Evolutionary conservation across 2,888 invertebrate genomes (phyloP).

Genomic region (Myopa testacea): DNA sequence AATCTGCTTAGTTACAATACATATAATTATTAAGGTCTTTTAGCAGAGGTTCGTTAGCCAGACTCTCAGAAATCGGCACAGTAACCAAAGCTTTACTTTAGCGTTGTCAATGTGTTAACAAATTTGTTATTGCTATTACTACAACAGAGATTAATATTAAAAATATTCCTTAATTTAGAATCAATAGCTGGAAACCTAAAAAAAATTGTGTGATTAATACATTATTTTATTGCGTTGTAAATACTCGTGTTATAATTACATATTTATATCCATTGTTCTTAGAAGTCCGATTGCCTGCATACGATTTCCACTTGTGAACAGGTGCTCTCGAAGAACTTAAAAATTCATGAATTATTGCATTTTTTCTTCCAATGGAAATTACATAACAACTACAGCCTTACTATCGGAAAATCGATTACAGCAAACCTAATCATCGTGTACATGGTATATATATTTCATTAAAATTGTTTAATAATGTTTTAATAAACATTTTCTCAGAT

Average conservation of each 20-base stretch:
- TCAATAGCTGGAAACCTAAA: not conserved
- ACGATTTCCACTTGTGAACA: conserved; percentile 49
- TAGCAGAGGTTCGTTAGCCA: too few relatives aligned
- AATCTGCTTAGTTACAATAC: not conserved
- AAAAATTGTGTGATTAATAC: too few relatives aligned
- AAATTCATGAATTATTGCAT: conserved; percentile 39
- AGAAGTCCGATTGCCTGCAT: conserved; percentile 56
- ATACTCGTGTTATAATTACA: not conserved
- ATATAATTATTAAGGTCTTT: too few relatives aligned
- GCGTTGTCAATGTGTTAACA: too few relatives aligned
- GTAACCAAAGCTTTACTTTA: too few relatives aligned
- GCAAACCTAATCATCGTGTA: conserved; percentile 54
- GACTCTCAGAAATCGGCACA: too few relatives aligned
- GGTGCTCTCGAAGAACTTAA: conserved; percentile 41
- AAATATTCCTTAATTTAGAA: not conserved
- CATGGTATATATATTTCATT: conserved; percentile 46
- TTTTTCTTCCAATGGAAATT: conserved; percentile 47
- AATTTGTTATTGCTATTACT: not conserved
- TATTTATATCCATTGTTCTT: conserved; percentile 15
- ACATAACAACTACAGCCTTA: conserved; percentile 51
- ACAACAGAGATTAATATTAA: not conserved
- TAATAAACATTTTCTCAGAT: conserved; percentile 50
- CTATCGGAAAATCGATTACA: conserved; percentile 52
- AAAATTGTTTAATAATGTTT: not conserved
- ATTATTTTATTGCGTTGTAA: too few relatives aligned